Evolutionary conservation across 2,113 vertebrate species (phyloP).

Genomic region (Dicentrarchus labrax): DNA sequence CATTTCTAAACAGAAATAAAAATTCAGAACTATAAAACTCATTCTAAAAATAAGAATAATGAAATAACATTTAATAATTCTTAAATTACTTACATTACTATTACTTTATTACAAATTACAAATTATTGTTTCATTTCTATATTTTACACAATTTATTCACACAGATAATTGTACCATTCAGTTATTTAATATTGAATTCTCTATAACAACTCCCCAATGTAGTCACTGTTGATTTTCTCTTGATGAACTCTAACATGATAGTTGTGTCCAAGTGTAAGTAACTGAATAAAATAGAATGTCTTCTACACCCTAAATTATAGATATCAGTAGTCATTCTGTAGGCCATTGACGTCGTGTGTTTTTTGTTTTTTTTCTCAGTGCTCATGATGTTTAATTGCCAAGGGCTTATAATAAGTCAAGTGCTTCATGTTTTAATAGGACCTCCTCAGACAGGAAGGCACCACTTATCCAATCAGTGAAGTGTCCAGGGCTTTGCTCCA

Average conservation of each 20-base stretch:
- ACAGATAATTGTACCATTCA: neutral
- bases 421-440: constrained; percentile 39
- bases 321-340: neutral
- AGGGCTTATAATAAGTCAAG: constrained; percentile 22
- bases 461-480: constrained; percentile 66
- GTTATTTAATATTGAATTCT: neutral
- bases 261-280: neutral
- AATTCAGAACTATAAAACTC: no score
- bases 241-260: neutral
- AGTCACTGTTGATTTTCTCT: neutral
- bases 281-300: neutral
- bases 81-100: neutral
- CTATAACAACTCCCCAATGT: neutral
- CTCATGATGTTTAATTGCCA: constrained; percentile 15
- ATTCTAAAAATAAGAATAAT: no score
- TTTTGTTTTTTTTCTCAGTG: neutral
- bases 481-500: constrained; percentile 28
- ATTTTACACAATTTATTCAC: neutral
- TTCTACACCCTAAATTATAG: neutral
- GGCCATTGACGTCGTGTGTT: constrained; percentile 7
- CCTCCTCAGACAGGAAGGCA: constrained; percentile 47
- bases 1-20: no score
- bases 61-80: neutral
- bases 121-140: neutral
- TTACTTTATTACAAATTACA: no score